A percentile compares a stretch with the other conserved stretches of the same genome.
Evolutionary conservation across 2,113 vertebrate genomes (phyloP).

Genomic region (Muscicapa adusta): DNA sequence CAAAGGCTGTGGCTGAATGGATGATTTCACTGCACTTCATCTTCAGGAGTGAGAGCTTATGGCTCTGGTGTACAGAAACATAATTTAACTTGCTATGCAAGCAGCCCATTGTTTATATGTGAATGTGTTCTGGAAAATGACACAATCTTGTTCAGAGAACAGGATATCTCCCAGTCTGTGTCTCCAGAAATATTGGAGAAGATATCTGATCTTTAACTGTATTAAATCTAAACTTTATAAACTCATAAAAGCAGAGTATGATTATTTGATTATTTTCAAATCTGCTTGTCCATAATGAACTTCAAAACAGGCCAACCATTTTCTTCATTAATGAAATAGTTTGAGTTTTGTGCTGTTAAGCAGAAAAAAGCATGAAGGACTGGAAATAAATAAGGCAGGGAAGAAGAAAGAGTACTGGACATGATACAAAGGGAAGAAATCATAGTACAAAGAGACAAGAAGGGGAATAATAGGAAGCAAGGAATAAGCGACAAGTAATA

Average conservation of each 20-base stretch:
- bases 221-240: neutral
- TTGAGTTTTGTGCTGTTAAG: neutral
- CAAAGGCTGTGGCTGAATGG: neutral
- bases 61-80: neutral
- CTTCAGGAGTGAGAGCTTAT: neutral
- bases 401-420: neutral
- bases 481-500: neutral
- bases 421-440: neutral
- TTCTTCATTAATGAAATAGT: neutral
- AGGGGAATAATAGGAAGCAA: neutral
- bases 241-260: neutral
- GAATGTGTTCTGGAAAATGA: neutral
- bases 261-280: neutral
- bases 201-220: neutral
- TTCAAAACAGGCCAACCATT: neutral
- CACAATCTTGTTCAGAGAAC: neutral
- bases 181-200: neutral
- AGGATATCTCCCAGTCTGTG: neutral
- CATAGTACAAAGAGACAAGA: neutral
- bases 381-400: neutral
- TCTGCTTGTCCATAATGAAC: neutral
- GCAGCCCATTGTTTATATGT: neutral
- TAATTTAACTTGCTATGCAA: neutral
- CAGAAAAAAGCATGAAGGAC: neutral
- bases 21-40: neutral